Conservation (phyloP, 2,113 vertebrate species). For the Thalassarche chlororhynchos region DNA sequence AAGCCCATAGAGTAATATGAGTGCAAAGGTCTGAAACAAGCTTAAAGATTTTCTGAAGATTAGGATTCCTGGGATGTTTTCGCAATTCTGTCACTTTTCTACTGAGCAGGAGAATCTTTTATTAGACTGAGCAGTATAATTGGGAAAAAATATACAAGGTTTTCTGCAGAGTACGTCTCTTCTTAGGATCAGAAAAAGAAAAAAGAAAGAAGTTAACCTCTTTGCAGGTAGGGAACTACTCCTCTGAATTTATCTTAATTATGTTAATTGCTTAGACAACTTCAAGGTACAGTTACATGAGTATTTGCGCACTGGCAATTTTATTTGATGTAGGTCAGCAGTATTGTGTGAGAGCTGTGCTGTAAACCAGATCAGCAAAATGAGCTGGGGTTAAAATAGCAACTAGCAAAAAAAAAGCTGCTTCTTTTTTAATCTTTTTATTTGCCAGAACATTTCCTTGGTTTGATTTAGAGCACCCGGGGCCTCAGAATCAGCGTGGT, state of each 20-base stretch:
- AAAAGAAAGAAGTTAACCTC: neutral
- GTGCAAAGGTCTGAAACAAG: neutral
- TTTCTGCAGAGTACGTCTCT: neutral
- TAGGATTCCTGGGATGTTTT: neutral
- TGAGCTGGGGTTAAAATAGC: neutral
- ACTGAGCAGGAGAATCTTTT: neutral
- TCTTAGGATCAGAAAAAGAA: neutral
- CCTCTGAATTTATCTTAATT: neutral
- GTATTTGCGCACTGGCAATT: neutral
- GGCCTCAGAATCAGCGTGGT: neutral
- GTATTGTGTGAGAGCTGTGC: neutral
- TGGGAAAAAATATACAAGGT: neutral
- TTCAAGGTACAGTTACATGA: neutral
- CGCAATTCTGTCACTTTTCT: neutral
- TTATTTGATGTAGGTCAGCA: neutral
- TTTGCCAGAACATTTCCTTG: neutral
- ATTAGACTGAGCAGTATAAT: neutral
- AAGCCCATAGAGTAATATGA: neutral
- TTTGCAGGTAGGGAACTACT: neutral
- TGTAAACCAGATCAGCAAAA: neutral
- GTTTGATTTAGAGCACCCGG: neutral
- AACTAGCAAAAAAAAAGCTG: neutral
- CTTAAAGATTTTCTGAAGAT: neutral
- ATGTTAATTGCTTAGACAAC: neutral
- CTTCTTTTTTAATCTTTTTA: neutral